Percentiles rank a stretch among this genome's conserved stretches.
Evolutionary conservation across 2,888 invertebrate species (phyloP).

Genomic region (Torymus aiolomorphi): DNA sequence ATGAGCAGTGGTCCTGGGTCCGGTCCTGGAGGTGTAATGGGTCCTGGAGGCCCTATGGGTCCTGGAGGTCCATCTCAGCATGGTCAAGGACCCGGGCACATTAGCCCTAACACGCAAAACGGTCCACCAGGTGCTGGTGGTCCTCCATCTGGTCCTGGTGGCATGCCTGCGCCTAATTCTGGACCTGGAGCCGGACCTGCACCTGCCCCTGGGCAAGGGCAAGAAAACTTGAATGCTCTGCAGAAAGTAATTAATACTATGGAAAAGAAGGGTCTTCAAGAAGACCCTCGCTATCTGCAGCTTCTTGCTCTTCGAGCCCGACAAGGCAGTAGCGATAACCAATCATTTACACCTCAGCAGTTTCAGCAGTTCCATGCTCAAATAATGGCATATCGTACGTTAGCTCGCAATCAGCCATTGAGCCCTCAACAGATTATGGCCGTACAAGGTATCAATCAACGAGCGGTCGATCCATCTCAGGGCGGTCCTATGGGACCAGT

Average conservation of each 20-base stretch:
- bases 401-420: constrained; percentile 93
- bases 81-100: constrained; percentile 17
- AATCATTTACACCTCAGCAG: constrained; percentile 85
- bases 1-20: constrained; percentile 32
- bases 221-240: constrained; percentile 90
- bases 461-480: constrained; percentile 71
- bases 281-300: constrained; percentile 94
- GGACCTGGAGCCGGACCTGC: constrained; percentile 61
- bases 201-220: constrained; percentile 77
- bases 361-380: constrained; percentile 93
- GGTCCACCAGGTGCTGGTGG: neutral
- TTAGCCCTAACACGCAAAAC: too few relatives aligned
- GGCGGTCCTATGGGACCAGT: constrained; percentile 65
- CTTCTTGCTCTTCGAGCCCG: constrained; percentile 89
- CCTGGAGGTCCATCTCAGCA: constrained; percentile 51
- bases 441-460: constrained; percentile 77
- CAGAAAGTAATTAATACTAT: constrained; percentile 94
- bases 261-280: constrained; percentile 96
- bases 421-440: constrained; percentile 85
- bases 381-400: constrained; percentile 93
- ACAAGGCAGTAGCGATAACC: constrained; percentile 80
- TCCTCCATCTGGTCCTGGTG: constrained; percentile 10
- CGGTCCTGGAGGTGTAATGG: constrained; percentile 18
- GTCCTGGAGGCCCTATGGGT: constrained; percentile 42
- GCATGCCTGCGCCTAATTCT: constrained; percentile 51